Base-by-base conservation (phyloP, 2,797 vertebrate genomes). In the Sebastes cheni region DNA sequence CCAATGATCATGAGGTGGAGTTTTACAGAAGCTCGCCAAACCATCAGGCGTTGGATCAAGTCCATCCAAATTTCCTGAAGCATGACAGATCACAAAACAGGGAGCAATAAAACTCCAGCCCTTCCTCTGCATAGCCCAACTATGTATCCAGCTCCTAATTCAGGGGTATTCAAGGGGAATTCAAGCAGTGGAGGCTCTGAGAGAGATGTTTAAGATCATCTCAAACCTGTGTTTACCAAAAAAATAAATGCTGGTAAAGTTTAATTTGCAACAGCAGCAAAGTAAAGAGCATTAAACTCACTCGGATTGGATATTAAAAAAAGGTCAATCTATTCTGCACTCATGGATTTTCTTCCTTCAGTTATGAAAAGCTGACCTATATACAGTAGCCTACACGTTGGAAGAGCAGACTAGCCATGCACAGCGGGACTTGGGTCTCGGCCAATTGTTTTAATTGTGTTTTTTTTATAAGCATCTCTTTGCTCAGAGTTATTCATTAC, bases 401-500 rank as follows among this genome's bases (percentile, higher is more conserved):
- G 59, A 78, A 30, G 32, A 86, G 69, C 62, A 10, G 22, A 69
- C 85, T 16, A 34, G 78, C 72, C 66, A 23, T 25, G 22, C 34
- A 65, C 66, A 54, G 60, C 14, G 39, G 77, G 64, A 74, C 82
- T 86, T 91, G 88, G 90, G 72, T 66, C 61, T 16, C 12, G 14
- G 88, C 86, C 90, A 93, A 55, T 73, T 74, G 20, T 80, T 80
- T 32, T 84, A 86, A 87, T 89, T 87, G 82, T 84, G 66, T 89
- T 91, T 36, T 62, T 89, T 91, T 39, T 39, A 79, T 52, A 65
- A 75, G 80, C 81, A 82, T 86, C 56, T 83, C 81, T 85, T 79
- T 74, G 80, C 75, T 64, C 61, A 14, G 16, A 83, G 82, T 91
- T 88, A 92, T 80, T 89, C 85, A 88, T 92, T 89, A 93, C 68